Evolutionary conservation across 2,797 vertebrate genomes (phyloP), one percentile per base, ranked within the genome.

Genomic region (Anomalospiza imberbis): DNA sequence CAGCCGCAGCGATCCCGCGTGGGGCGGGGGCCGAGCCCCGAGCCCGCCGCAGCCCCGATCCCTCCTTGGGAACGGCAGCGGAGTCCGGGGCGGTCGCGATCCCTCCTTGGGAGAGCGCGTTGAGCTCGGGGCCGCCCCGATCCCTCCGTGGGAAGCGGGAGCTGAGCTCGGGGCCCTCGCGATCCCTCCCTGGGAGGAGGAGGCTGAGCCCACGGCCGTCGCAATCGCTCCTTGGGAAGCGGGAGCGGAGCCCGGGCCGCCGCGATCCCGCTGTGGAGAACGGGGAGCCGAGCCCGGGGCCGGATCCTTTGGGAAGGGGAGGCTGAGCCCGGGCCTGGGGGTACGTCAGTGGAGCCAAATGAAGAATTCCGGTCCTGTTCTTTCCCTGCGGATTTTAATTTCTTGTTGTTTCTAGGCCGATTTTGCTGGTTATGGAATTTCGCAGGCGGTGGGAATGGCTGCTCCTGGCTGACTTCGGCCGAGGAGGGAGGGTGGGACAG

Each of bases 101-200:
- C 20, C 8, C 11, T 19, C 10, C 4, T 4, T 7, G 29, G 54
- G 10, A 26, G 3, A 4, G 42, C 21, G 44, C 38, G 15, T 29
- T 0, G 10, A 8, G 21, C 21, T 2, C 32, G 26, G 32, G 3
- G 14, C 22, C 13, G 13, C 0, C 3, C 1, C 17, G 8, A 13
- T 34, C 26, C 28, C 22, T 14, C 14, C 18, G 0, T 1, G 61
- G 36, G 5, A 13, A 20, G 42, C 42, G 42, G 10, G n/a, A n/a
- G 14, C 45, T 0, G 38, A 16, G 34, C 19, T 1, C 76, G 19
- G 13, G 20, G 24, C 38, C 36, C 28, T 2, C 40, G 7, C 16
- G 21, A 26, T 47, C 24, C 24, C 24, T 18, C 22, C 13, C 3
- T 1, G 53, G 36, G 8, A 36, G 20, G 26, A 2, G 31, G 31